Base-by-base conservation (phyloP, 2,888 invertebrate species). In the Lasioglossum lativentre region DNA sequence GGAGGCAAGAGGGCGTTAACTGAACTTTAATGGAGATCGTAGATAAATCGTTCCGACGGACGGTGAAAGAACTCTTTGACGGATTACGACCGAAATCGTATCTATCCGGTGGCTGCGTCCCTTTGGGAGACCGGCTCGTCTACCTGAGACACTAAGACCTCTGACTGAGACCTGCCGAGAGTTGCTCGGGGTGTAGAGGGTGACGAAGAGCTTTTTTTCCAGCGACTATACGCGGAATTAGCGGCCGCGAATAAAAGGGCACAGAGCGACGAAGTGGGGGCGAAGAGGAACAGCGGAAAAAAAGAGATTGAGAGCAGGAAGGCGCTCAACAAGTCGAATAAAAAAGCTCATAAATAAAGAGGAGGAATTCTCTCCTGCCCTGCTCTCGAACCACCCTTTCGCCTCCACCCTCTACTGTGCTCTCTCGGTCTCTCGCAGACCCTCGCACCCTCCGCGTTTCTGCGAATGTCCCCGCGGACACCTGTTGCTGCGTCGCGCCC, bases 301-400 rank as follows among this genome's bases (percentile, higher is more conserved):
- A 77, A 76, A 71, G 73, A 82, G 52, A 81, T 45, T 71, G 84
- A 79, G 78, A 79, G 88, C 75, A 74, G 88, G 78, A 85, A 88
- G 85, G 88, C 91, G 86, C 92, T 95, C 95, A 95, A 95, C 95
- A 95, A 95, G 95, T 95, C 94, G 95, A 94, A 95, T 95, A 95
- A 95, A 95, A 87, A 95, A 95, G 94, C 95, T 94, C 95, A 94
- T 95, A 95, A 95, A 95, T 95, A 95, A 94, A 94, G 93, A 93
- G 92, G 92, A 91, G 93, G 91, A 91, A 92, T 92, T 93, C 89
- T 90, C 91, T 88, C 88, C 19, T 38, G 88, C 86, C 81, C 88
- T 90, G 88, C 90, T 89, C 90, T 89, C 88, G 84, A 88, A 87
- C 83, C 87, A 85, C 90, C 89, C 90, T 89, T 89, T 82, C 82